Conservation (phyloP, 2,797 vertebrate species). For the Eidolon dupreanum region DNA sequence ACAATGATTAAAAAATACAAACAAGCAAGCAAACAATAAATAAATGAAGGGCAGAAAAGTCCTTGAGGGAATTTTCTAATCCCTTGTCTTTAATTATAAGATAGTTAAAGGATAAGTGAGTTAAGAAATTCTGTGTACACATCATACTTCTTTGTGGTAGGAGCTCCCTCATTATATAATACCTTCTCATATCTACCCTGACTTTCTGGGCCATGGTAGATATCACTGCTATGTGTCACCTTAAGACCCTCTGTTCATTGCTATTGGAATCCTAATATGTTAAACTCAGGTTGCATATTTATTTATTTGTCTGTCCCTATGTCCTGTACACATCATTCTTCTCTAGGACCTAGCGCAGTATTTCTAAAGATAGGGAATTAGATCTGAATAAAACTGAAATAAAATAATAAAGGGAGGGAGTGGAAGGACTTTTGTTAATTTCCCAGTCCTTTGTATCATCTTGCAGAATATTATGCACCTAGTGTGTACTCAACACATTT, state of each 20-base stretch:
- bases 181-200: neutral
- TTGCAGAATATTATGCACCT: neutral
- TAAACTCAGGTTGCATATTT: neutral
- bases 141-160: neutral
- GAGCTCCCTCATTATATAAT: accelerated
- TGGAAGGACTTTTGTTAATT: neutral
- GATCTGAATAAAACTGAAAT: neutral
- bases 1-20: neutral
- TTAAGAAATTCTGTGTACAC: neutral
- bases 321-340: neutral
- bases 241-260: neutral
- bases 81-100: neutral
- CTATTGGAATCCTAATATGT: neutral
- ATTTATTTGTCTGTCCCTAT: neutral
- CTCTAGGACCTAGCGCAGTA: neutral
- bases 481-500: neutral
- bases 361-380: neutral
- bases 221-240: neutral
- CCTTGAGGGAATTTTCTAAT: neutral
- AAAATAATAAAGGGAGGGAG: neutral
- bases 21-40: neutral
- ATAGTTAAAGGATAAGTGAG: neutral
- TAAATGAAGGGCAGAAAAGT: neutral
- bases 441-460: neutral
- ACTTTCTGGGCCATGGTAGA: neutral